Conservation (phyloP, 1,140 invertebrate genomes). For the Heliothis subflexa region DNA sequence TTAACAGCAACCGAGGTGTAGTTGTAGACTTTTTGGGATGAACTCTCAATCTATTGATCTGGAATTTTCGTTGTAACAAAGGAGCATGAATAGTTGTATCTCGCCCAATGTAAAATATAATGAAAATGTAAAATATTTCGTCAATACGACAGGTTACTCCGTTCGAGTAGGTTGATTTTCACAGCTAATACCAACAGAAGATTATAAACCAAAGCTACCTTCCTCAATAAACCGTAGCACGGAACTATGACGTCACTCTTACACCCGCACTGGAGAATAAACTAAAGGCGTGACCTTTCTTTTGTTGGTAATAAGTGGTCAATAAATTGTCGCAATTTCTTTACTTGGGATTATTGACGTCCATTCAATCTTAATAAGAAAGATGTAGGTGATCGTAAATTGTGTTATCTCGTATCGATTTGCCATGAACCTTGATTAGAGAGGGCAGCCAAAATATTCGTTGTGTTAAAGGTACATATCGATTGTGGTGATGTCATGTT, state of each 20-base stretch:
- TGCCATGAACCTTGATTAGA: constrained; percentile 49
- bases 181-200: constrained; percentile 16
- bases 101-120: too few relatives aligned
- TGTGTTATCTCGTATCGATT: constrained; percentile 54
- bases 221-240: constrained; percentile 27
- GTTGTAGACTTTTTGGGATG: neutral
- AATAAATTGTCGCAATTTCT: constrained; percentile 54
- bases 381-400: constrained; percentile 48
- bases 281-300: constrained; percentile 49
- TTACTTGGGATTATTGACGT: constrained; percentile 46
- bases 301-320: constrained; percentile 52
- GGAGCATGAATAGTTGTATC: neutral
- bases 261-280: constrained; percentile 51
- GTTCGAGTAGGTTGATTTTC: neutral
- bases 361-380: constrained; percentile 55
- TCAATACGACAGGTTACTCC: too few relatives aligned
- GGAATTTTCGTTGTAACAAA: neutral
- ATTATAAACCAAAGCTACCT: constrained; percentile 26
- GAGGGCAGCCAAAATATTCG: constrained; percentile 28
- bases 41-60: neutral
- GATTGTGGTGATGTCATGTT: neutral
- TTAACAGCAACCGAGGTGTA: neutral
- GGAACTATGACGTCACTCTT: constrained; percentile 48
- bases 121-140: too few relatives aligned
- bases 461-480: neutral